Evolutionary conservation across 2,797 vertebrate species (phyloP), one percentile per base, ranked within the genome.

Genomic region (Pampus argenteus): DNA sequence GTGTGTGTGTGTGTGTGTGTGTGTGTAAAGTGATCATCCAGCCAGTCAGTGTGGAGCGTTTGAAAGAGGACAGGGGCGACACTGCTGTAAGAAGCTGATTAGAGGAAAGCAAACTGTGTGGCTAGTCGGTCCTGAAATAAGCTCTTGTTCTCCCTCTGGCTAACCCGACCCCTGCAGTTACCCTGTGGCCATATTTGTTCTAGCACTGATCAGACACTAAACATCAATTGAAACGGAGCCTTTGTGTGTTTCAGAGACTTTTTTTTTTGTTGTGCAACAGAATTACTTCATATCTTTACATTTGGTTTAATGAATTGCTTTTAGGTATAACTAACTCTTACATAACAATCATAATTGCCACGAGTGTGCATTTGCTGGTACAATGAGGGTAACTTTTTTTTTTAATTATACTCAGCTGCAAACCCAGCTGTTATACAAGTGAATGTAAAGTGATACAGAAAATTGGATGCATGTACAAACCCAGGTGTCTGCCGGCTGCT

Each of bases 101-200:
- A 78, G 71, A 81, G 34, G 57, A 75, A 80, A 77, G 77, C 80
- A 82, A 84, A 83, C 51, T 58, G 22, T 79, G 77, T 55, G 62
- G 55, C 62, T 81, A 81, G 66, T 81, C 79, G 83, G 72, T 62
- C 79, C 77, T 86, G 82, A 86, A 85, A 83, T 86, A 67, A 76
- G 67, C 80, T 71, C 28, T 71, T 82, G 61, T 79, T 84, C 52
- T 52, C 28, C 60, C 45, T 64, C 61, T 60, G 47, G 75, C 63
- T 56, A 66, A 69, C 78, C 49, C 11, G 54, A n/a, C 56, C 61
- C 62, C 76, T 60, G 62, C 65, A 65, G 71, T 79, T 70, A 75
- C 45, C 74, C 67, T 13, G n/a, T 25, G 69, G 72, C 69, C 66
- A 78, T 47, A 56, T 83, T 76, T 74, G 67, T 64, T 77, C 38